phyloP scores from a whole-genome alignment of 2,113 vertebrate species.

The Laticauda colubrina region DNA sequence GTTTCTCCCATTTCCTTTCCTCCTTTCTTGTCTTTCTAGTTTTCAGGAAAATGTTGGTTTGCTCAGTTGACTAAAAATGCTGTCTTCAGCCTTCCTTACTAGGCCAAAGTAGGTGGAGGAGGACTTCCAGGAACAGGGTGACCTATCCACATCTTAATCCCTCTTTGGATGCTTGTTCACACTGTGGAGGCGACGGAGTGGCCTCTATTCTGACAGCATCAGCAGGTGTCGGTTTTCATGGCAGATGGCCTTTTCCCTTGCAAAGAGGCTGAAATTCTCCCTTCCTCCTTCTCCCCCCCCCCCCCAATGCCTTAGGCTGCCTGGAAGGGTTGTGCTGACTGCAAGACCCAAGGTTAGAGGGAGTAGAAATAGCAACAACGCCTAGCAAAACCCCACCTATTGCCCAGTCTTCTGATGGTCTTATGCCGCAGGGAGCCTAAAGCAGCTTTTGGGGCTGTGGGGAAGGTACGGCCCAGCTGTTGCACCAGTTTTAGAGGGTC shows the following conservation, averaged over 20 bases:
- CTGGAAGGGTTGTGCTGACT: neutral
- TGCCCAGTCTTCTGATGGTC: neutral
- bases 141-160: slow-evolving; percentile 50
- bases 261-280: slow-evolving; percentile 36
- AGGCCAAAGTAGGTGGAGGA: neutral
- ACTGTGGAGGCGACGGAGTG: slow-evolving; percentile 52
- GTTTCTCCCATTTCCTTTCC: neutral
- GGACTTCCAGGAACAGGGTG: slow-evolving; percentile 45
- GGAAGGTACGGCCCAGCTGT: neutral
- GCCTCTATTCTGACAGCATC: slow-evolving; percentile 52
- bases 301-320: slow-evolving; percentile 42
- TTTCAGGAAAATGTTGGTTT: neutral
- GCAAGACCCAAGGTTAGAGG: neutral
- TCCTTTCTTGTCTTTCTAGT: neutral
- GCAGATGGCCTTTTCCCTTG: slow-evolving; percentile 58
- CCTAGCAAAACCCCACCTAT: neutral
- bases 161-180: neutral
- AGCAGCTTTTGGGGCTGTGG: neutral
- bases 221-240: slow-evolving; percentile 64
- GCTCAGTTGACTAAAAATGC: neutral
- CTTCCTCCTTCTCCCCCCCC: neutral
- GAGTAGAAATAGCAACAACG: neutral
- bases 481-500: neutral
- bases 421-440: neutral
- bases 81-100: neutral